Conservation (phyloP, 1,140 invertebrate genomes). For the Caenorhabditis inopinata region DNA sequence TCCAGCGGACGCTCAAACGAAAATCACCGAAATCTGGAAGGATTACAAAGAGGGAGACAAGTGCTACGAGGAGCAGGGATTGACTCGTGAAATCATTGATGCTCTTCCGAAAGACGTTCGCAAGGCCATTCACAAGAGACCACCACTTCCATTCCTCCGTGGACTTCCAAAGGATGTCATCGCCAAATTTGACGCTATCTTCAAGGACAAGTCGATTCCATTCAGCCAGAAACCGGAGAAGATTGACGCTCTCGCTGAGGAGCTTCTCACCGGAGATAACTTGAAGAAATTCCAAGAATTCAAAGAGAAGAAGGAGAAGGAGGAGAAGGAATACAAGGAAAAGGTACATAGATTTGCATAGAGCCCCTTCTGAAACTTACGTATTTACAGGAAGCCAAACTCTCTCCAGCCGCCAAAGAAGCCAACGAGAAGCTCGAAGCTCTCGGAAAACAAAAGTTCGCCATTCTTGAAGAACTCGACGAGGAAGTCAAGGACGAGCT, state of each 20-base stretch:
- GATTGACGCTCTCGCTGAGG: constrained; percentile 22
- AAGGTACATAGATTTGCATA: not conserved
- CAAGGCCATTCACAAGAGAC: constrained; percentile 18
- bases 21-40: constrained; percentile 42
- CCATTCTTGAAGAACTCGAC: not conserved
- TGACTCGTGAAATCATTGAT: constrained; percentile 35
- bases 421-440: constrained; percentile 39
- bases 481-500: constrained; percentile 35
- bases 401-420: constrained; percentile 38
- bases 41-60: constrained; percentile 43
- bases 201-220: constrained; percentile 39
- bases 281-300: constrained; percentile 38
- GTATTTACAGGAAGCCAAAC: constrained; percentile 25
- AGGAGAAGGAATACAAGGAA: not conserved
- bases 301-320: constrained; percentile 35
- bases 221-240: constrained; percentile 26
- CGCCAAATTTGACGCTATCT: constrained; percentile 24
- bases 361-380: no score
- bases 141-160: constrained; percentile 32
- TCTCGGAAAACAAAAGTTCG: constrained; percentile 22
- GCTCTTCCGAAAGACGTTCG: constrained; percentile 34
- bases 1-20: constrained; percentile 19
- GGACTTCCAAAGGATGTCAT: constrained; percentile 25
- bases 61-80: constrained; percentile 38
- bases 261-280: constrained; percentile 26